Evolutionary conservation across 2,113 vertebrate species (phyloP).

Genomic region (Triplophysa siluroides): DNA sequence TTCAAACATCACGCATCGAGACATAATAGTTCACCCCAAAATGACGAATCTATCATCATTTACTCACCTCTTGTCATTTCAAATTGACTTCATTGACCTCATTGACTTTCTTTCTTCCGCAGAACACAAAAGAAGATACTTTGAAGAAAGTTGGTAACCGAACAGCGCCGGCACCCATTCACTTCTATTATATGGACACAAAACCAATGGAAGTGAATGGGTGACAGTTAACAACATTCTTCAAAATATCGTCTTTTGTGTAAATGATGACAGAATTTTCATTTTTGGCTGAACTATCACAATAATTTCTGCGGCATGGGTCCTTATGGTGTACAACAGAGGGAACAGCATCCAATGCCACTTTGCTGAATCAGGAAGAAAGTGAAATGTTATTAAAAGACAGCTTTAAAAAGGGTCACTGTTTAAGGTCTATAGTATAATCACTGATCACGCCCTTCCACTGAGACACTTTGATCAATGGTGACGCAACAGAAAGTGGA

Average conservation of each 20-base stretch:
- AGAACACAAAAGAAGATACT: too few species aligned
- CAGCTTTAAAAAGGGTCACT: not conserved
- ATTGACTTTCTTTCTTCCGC: too few species aligned
- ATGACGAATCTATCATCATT: too few species aligned
- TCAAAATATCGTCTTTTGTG: not conserved
- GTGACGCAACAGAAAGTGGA: not conserved
- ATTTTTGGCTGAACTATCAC: too few species aligned
- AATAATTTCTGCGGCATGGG: not conserved
- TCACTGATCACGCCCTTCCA: not conserved
- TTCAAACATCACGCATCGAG: too few species aligned
- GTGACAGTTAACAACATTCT: too few species aligned
- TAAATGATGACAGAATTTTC: too few species aligned
- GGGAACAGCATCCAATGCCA: not conserved
- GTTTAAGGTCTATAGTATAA: not conserved
- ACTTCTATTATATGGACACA: too few species aligned
- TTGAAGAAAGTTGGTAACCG: too few species aligned
- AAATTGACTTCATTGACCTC: too few species aligned
- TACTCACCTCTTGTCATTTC: not conserved
- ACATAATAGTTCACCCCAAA: not conserved
- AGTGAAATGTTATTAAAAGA: not conserved
- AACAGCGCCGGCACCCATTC: too few species aligned
- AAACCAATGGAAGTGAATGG: too few species aligned
- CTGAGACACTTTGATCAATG: constrained; percentile 8
- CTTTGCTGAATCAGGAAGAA: not conserved
- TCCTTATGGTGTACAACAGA: constrained; percentile 1